A percentile compares a stretch with the other conserved stretches of the same genome.
phyloP scores from a whole-genome alignment of 2,113 vertebrate genomes.

The Mugil cephalus region DNA sequence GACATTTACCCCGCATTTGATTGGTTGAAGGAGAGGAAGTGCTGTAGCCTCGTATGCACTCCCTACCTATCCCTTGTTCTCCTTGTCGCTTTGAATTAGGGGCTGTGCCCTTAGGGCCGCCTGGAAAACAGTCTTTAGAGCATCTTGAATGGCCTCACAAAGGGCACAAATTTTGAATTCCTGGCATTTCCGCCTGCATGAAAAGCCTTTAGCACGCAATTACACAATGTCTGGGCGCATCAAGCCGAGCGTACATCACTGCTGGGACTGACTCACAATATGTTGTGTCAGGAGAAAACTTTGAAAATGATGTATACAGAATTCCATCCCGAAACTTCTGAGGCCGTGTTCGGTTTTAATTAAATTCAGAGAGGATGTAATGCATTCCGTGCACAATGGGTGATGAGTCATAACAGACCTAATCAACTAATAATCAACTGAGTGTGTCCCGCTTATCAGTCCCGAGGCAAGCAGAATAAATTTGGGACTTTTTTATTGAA shows the following conservation, averaged over 20 bases:
- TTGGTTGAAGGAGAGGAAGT: conserved; percentile 59
- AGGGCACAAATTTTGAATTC: conserved; percentile 46
- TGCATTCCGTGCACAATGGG: conserved; percentile 41
- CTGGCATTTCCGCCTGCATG: conserved; percentile 20
- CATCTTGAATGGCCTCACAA: conserved; percentile 37
- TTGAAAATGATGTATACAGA: not conserved
- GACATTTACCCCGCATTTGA: conserved; percentile 70
- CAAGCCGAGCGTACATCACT: not conserved
- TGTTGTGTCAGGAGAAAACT: not conserved
- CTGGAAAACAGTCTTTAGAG: conserved; percentile 46
- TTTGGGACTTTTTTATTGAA: conserved; percentile 37
- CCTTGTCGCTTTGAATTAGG: conserved; percentile 72
- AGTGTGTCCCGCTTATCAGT: conserved; percentile 37
- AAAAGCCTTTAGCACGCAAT: not conserved
- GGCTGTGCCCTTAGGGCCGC: conserved; percentile 34
- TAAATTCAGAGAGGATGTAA: conserved; percentile 37
- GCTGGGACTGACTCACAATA: not conserved
- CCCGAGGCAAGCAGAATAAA: conserved; percentile 40
- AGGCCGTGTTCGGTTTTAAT: conserved; percentile 46
- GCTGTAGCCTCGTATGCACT: conserved; percentile 42
- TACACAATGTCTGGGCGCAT: conserved; percentile 10
- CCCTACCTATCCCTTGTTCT: conserved; percentile 53
- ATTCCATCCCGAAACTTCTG: conserved; percentile 9
- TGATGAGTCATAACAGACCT: conserved; percentile 47
- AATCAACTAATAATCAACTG: conserved; percentile 65